Conservation (phyloP, 2,113 vertebrate genomes). For the Microcebus tavaratra region DNA sequence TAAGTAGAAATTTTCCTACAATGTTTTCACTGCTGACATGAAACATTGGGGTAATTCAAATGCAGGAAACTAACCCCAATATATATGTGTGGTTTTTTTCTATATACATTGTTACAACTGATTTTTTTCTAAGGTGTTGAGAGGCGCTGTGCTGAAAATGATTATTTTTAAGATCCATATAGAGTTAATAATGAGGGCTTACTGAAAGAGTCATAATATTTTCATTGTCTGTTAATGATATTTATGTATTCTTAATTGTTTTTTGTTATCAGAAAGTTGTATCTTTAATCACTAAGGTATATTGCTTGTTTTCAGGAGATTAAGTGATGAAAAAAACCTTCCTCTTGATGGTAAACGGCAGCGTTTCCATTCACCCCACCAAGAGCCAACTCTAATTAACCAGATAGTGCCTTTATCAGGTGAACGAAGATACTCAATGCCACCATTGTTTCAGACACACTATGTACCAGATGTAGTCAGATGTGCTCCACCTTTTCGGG, state of each 20-base stretch:
- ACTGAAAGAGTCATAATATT: constrained; percentile 4
- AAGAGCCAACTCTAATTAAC: constrained; percentile 74
- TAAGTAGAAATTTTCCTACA: background rate
- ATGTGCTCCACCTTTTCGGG: constrained; percentile 76
- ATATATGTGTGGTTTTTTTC: background rate
- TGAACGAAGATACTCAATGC: constrained; percentile 76
- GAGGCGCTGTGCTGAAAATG: background rate
- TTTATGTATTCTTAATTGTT: constrained; percentile 28
- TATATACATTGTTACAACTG: background rate
- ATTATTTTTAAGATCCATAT: constrained; percentile 6
- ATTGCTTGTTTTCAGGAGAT: constrained; percentile 87
- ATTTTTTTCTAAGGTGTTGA: background rate
- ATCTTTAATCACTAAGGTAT: constrained; percentile 66
- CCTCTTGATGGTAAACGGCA: constrained; percentile 87
- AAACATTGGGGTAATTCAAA: constrained; percentile 1
- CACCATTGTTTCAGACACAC: constrained; percentile 34
- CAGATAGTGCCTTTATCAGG: constrained; percentile 84
- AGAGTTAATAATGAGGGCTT: constrained; percentile 27
- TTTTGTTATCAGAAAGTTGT: background rate
- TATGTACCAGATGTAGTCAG: constrained; percentile 67
- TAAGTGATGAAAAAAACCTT: constrained; percentile 79
- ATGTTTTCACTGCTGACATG: constrained; percentile 1
- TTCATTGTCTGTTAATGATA: background rate
- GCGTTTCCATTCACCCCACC: constrained; percentile 82
- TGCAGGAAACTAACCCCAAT: background rate